Evolutionary conservation across 2,797 vertebrate genomes (phyloP), one percentile per base, ranked within the genome.

Genomic region (Acanthornis magna): DNA sequence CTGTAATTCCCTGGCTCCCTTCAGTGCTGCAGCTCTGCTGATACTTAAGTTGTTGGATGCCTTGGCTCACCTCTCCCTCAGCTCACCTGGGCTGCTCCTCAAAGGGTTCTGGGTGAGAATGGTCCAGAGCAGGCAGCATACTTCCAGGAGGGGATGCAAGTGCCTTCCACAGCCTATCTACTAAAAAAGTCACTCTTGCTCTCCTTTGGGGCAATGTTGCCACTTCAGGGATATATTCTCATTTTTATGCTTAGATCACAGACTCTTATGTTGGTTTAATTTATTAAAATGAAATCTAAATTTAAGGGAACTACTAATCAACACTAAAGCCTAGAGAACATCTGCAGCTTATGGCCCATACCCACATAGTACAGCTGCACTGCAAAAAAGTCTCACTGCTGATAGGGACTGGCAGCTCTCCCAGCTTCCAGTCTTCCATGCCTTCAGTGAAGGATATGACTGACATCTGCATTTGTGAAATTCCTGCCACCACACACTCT

Each of bases 401-500:
- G 47, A 60, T 0, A 0, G 65, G 20, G 23, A 48, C 54, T 86
- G 80, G 84, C 84, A 86, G 48, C 45, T 94, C 72, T 87, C 60
- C 78, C 77, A 68, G 62, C 62, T 57, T 68, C 84, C 75, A 76
- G 30, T 48, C 78, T 62, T 79, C 53, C 63, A 38, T 27, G 47
- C 40, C 71, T 58, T 36, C 60, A 70, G 55, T 55, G 61, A 79
- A 94, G 61, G 68, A 58, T 47, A 66, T 17, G 50, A 51, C 77
- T 91, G 68, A 92, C 58, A 55, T 54, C 61, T 66, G 50, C 77
- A 78, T 68, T 76, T 73, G 36, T 77, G 43, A 90, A 88, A 89
- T 45, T 74, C 55, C 78, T 88, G 54, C 45, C 47, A 85, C 45
- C 72, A 76, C n/a, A 36, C 3, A 2, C 36, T 70, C 42, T 30